Evolutionary conservation across 2,797 vertebrate genomes (phyloP), one percentile per base, ranked within the genome.

Genomic region (Clangula hyemalis): DNA sequence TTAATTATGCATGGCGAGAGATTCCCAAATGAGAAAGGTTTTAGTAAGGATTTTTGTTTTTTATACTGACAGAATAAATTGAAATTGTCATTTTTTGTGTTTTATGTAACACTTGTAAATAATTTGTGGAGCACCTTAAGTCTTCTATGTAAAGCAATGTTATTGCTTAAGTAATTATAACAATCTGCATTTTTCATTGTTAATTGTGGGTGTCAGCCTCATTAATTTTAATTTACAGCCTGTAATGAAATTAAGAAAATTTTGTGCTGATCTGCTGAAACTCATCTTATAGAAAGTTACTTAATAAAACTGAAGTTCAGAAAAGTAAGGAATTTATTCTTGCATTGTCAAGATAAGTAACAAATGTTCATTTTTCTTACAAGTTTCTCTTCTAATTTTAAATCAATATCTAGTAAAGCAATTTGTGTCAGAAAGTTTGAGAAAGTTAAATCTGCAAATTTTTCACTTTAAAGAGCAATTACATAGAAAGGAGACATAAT

Each of bases 131-230:
- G 98, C 98, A 99, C 99, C 99, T 99, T 99, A 99, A 99, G 98
- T 98, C 98, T 97, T 97, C 98, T 98, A 98, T 98, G 98, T 98
- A 98, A 99, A 99, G 99, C 98, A 99, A 99, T 99, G 99, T 99
- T 99, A 99, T 99, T 98, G 99, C 99, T 99, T 99, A 99, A 99
- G 99, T 99, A 99, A 99, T 99, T 99, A 99, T 98, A 99, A 98
- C 98, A 99, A 99, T 99, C 99, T 99, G 99, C 99, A 99, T 99
- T 99, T 99, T 99, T 99, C 99, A 99, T 99, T 99, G 99, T 99
- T 99, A 99, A 99, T 99, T 99, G 99, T 99, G 98, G 99, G 98
- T 99, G 99, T 99, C 99, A 99, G 99, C 98, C 97, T 99, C 99
- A 99, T 99, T 99, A 99, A 99, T 99, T 99, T 99, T 99, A 99